Percentiles rank a stretch among this genome's conserved stretches.
phyloP scores from a whole-genome alignment of 2,888 invertebrate genomes.

The Clanis bilineata region DNA sequence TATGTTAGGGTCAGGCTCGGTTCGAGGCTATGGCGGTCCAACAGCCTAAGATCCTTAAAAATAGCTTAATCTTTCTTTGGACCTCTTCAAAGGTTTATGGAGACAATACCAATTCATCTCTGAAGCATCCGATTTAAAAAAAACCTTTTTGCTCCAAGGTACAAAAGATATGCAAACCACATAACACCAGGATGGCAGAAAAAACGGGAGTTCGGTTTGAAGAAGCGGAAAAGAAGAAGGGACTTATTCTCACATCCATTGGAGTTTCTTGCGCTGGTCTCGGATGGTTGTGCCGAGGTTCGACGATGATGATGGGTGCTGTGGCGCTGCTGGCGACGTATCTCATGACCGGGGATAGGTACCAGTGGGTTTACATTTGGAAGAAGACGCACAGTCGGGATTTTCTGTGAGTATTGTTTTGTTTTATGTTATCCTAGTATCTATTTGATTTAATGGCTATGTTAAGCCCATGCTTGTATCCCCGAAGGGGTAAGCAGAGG shows the following conservation, averaged over 20 bases:
- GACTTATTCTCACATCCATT: slow-evolving; percentile 50
- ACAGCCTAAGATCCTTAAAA: too few species aligned
- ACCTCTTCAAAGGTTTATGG: too few species aligned
- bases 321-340: slow-evolving; percentile 53
- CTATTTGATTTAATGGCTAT: neutral
- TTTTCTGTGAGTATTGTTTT: slow-evolving; percentile 56
- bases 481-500: too few species aligned
- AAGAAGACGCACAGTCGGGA: slow-evolving; percentile 68
- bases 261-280: slow-evolving; percentile 42
- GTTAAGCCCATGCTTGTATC: too few species aligned
- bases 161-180: slow-evolving; percentile 35
- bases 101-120: too few species aligned
- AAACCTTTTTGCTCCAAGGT: slow-evolving; percentile 29
- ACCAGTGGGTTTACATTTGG: slow-evolving; percentile 77
- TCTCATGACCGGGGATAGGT: slow-evolving; percentile 69
- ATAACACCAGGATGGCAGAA: slow-evolving; percentile 67
- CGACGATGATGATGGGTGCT: slow-evolving; percentile 42
- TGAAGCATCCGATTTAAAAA: too few species aligned
- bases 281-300: slow-evolving; percentile 53
- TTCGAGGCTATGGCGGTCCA: too few species aligned
- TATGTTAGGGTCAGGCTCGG: too few species aligned
- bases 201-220: slow-evolving; percentile 68
- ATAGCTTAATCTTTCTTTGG: too few species aligned
- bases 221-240: slow-evolving; percentile 62
- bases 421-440: slow-evolving; percentile 6